Evolutionary conservation across 2,888 invertebrate genomes (phyloP), one percentile per base, ranked within the genome.

Genomic region (Zygothrica quintamaculata): DNA sequence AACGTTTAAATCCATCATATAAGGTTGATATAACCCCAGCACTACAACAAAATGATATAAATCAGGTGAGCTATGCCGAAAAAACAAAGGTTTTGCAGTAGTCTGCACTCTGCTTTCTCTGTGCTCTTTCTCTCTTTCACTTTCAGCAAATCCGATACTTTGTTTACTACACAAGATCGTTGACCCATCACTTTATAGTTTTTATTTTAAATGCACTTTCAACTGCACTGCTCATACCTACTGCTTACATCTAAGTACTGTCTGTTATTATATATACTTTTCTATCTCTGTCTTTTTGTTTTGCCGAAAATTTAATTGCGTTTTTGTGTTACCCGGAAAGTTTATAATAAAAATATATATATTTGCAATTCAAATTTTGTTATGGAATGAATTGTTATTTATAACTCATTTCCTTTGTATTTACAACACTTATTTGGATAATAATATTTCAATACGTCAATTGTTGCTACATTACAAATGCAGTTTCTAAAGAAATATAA

Each of bases 11-110:
- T 40, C 64, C 74, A 8, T 52, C 47, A 36, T 60, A 53, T 34
- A 84, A 86, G 39, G 66, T 66, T 37, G 88, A 80, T 65, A 64
- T 86, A 51, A 52, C 68, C 9, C 31, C 66, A 51, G 52, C 68
- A 9, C 31, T 65, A 43, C 43, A 51, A 13, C 88, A 87, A 46
- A 81, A 81, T 55, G 66, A 80, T 40, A 8, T 44, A 8, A 66
- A 61, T 59, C 71, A 88, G 82, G 82, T 84, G 67, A 88, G 88
- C 53, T 29, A 6, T 34, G 53, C 12, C 33, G n/a, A 36, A 65
- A 31, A 37, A 31, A 37, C 44, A 42, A 64, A 55, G n/a, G 13
- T 44, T 0, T 36, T 11, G 42, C 37, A 25, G 36, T 15, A 25
- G n/a, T 58, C 51, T 53, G 18, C 5, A 34, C 16, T 34, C 34